A percentile compares a stretch with the other conserved stretches of the same genome.
Evolutionary conservation across 2,888 invertebrate genomes (phyloP).

Genomic region (Leucania comma): DNA sequence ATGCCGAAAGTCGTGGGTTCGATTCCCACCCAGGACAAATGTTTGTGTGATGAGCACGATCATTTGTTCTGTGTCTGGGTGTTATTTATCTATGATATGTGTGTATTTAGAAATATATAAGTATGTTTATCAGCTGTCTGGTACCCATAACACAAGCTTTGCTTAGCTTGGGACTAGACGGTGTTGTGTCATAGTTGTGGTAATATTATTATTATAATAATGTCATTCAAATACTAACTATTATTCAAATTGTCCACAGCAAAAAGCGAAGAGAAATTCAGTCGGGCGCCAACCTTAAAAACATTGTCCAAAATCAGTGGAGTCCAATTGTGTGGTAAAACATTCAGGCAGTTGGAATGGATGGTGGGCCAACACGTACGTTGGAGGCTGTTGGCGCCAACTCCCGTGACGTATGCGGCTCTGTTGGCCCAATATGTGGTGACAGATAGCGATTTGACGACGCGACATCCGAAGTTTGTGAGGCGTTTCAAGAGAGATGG

Average conservation of each 20-base stretch:
- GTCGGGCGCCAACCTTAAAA: slow-evolving; percentile 82
- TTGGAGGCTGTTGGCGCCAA: slow-evolving; percentile 84
- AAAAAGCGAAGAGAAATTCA: slow-evolving; percentile 86
- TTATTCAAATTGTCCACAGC: slow-evolving; percentile 69
- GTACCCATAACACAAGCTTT: too few species aligned
- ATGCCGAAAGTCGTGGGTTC: too few species aligned
- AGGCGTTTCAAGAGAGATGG: slow-evolving; percentile 83
- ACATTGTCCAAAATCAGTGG: slow-evolving; percentile 81
- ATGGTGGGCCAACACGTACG: slow-evolving; percentile 87
- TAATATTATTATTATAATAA: not conserved
- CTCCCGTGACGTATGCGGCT: slow-evolving; percentile 84
- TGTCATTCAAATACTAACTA: slow-evolving; percentile 2
- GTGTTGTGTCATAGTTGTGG: too few species aligned
- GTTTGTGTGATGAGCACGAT: too few species aligned
- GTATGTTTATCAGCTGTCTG: too few species aligned
- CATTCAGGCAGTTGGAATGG: slow-evolving; percentile 86
- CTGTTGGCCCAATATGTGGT: slow-evolving; percentile 83
- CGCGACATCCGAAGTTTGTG: slow-evolving; percentile 84
- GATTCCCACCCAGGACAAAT: too few species aligned
- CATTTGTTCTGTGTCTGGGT: too few species aligned
- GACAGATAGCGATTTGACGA: slow-evolving; percentile 81
- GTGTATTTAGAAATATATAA: too few species aligned
- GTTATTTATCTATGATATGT: too few species aligned
- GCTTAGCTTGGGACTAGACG: too few species aligned
- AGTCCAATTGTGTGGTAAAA: slow-evolving; percentile 83